Evolutionary conservation across 2,797 vertebrate species (phyloP), one percentile per base, ranked within the genome.

Genomic region (Neoniphon sammara): DNA sequence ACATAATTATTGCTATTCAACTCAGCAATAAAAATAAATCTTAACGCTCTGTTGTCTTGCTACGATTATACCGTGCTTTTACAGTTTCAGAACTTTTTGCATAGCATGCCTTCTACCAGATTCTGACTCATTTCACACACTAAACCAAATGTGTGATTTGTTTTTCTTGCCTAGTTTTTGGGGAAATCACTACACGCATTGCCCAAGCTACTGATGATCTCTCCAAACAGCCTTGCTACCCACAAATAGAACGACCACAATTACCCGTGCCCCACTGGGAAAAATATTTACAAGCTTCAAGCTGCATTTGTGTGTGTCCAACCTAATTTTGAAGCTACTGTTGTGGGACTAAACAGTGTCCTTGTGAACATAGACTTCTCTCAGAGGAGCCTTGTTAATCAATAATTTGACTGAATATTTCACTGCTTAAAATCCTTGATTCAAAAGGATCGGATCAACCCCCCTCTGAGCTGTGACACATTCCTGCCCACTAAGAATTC

Each of bases 401-500:
- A 18, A 68, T 55, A n/a, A 46, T 64, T 12, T 27, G 9, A 2
- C 10, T 27, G 17, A 14, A 59, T 60, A 21, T 66, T 60, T 52
- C 9, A 60, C 23, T 12, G 7, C 9, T 57, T 55, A 36, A 67
- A 77, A 1, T 4, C 30, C 55, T 62, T 71, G 8, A 65, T 72
- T 80, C 25, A 68, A 75, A 68, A 75, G 68, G 7, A 55, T 68
- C 55, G 2, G 34, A 71, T 66, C 66, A 21, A 64, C 71, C 46
- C 62, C 78, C 76, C 67, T 50, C 58, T 10, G 54, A 82, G 76
- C 57, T 15, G 21, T 58, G 71, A 69, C 54, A 49, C 71, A 76
- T 82, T 86, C 80, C 59, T 55, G 64, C 73, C 61, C 50, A 31
- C 72, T 72, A 78, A 62, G 73, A 89, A 91, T 90, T 89, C 86